Evolutionary conservation across 2,888 invertebrate species (phyloP).

Genomic region (Drosophila histrio): DNA sequence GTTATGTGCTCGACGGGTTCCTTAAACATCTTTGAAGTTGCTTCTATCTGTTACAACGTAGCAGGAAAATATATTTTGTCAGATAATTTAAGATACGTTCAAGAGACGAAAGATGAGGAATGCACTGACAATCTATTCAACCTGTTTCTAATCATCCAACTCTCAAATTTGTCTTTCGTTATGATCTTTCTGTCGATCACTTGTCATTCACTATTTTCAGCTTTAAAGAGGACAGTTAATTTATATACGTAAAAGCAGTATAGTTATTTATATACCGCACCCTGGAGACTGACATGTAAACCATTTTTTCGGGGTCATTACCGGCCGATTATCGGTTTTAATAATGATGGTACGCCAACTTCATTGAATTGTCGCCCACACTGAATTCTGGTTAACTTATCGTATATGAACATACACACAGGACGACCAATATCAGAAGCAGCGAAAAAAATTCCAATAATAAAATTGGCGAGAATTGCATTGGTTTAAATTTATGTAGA

Average conservation of each 20-base stretch:
- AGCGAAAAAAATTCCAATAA: conserved; percentile 11
- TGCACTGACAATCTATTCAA: too few species aligned
- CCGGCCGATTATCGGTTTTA: conserved; percentile 53
- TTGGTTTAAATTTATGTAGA: background rate
- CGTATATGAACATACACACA: conserved; percentile 16
- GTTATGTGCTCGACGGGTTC: background rate
- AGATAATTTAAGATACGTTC: too few species aligned
- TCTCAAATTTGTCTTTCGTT: background rate
- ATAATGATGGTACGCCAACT: conserved; percentile 60
- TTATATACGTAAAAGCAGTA: background rate
- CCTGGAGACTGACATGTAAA: background rate
- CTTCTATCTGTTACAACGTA: too few species aligned
- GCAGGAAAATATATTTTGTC: too few species aligned
- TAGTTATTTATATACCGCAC: background rate
- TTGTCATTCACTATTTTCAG: background rate
- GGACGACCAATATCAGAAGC: background rate
- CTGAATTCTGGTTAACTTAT: conserved; percentile 55
- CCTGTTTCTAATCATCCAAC: too few species aligned
- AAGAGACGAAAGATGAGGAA: too few species aligned
- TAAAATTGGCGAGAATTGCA: background rate
- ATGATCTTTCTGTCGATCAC: background rate
- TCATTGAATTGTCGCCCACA: conserved; percentile 61
- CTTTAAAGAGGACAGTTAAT: background rate
- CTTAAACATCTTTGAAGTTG: too few species aligned
- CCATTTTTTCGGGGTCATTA: conserved; percentile 19